phyloP scores from a whole-genome alignment of 2,113 vertebrate species.

The Hypanus sabinus region DNA sequence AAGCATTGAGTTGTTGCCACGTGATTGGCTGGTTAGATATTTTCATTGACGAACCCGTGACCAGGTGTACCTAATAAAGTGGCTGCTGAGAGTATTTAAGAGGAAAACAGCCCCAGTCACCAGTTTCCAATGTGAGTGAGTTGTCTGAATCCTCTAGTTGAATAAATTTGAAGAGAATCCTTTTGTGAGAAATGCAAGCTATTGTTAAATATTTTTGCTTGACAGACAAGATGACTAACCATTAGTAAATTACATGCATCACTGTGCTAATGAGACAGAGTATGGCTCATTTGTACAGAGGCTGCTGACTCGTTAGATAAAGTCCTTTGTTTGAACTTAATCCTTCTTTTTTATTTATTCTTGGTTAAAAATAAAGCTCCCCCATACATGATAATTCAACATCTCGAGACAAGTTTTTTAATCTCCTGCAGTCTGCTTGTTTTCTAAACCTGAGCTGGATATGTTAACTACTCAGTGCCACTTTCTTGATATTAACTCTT shows the following conservation, averaged over 20 bases:
- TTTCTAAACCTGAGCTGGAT: neutral
- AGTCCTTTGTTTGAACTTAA: slow-evolving; percentile 22
- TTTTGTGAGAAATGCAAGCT: neutral
- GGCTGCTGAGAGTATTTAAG: no score
- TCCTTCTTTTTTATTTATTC: neutral
- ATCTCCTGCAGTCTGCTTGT: neutral
- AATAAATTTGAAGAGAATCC: neutral
- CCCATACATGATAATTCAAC: neutral
- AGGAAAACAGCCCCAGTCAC: neutral
- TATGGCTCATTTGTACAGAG: neutral
- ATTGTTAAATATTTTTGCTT: slow-evolving; percentile 27
- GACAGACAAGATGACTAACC: slow-evolving; percentile 24
- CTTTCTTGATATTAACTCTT: neutral
- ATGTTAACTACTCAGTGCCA: neutral
- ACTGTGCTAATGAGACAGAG: slow-evolving; percentile 21
- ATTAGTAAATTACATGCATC: slow-evolving; percentile 29
- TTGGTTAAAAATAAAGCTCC: neutral
- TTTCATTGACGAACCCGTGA: no score
- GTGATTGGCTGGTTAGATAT: no score
- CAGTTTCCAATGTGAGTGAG: neutral
- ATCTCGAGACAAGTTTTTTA: neutral
- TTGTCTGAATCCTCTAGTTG: neutral
- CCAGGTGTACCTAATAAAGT: no score
- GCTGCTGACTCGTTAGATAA: neutral
- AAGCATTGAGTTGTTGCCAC: no score